These are phyloP conservation scores for Alsophila aescularia DNA, from an alignment of 2,888 invertebrate species.

Conservation along the genomic window DNA sequence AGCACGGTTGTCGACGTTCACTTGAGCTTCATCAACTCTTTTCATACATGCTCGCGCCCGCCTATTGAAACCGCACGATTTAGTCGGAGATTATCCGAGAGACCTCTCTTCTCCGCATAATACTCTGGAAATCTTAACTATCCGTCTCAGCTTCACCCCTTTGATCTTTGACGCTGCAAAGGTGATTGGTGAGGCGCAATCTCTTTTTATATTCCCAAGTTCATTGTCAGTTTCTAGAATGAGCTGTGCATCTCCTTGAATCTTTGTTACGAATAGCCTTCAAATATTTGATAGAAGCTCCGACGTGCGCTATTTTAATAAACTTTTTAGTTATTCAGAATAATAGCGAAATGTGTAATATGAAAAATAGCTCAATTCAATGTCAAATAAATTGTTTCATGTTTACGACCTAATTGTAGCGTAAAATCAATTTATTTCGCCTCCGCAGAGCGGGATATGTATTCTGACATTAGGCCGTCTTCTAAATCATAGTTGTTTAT, in stretches of 20 bases:
- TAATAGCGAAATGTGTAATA: conserved; percentile 24
- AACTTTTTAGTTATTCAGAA: conserved; percentile 24
- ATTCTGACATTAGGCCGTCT: conserved; percentile 42
- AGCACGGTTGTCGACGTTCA: conserved; percentile 37
- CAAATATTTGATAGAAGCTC: conserved; percentile 18
- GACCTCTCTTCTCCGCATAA: conserved; percentile 34
- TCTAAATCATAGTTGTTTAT: conserved; percentile 35
- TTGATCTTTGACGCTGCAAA: conserved; percentile 30
- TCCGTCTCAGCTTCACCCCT: conserved; percentile 29
- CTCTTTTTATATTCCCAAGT: conserved; percentile 16
- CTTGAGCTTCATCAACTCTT: conserved; percentile 53
- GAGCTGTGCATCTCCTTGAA: conserved; percentile 10
- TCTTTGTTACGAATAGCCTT: conserved; percentile 25
- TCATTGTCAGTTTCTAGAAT: conserved; percentile 20
- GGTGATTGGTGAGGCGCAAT: conserved; percentile 26
- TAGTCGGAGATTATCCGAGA: conserved; percentile 44
- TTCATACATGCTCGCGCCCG: conserved; percentile 45
- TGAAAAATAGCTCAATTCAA: conserved; percentile 36
- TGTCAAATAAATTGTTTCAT: conserved; percentile 44
- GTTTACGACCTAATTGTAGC: conserved; percentile 41
- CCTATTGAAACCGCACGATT: conserved; percentile 45
- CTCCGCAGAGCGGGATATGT: conserved; percentile 31
- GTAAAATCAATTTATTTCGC: conserved; percentile 39
- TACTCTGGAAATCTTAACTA: conserved; percentile 33
- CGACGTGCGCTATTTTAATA: conserved; percentile 17